Base-by-base conservation (phyloP, 2,888 invertebrate genomes). In the Orchesellides sinensis region DNA sequence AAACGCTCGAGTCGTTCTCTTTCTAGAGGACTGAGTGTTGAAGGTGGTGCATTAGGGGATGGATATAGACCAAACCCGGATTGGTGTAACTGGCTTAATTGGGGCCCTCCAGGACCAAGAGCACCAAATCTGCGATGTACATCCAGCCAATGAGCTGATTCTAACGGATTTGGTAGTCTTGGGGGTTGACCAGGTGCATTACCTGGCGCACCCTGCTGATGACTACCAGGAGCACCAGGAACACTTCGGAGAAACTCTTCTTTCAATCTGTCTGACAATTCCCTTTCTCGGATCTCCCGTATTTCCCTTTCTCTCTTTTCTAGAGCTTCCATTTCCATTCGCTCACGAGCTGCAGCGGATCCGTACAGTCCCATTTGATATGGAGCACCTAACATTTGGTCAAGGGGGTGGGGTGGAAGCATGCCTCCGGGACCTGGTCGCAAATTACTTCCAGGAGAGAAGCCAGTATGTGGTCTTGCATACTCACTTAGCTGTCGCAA, bases 391-490 rank as follows among this genome's bases (percentile, higher is more conserved):
- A 96, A 91, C 94, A 96, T 94, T 0, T 96, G 95, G 89, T 96
- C 96, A 91, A 95, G 94, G 86, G 94, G 94, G 89, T 94, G 94
- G 27, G 89, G 78, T 25, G 90, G 84, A 25, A 90, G 89, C 75
- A 90, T 87, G 3, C 89, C 88, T 6, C 88, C 84, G 45, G 89
- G 89, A 89, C 82, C 86, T 19, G 88, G 86, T 79, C 88, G 85
- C 32, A 88, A 85, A 47, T 88, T 81, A 72, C 89, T 88, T 27
- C 92, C 92, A 1, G 92, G 97, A 92, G 92, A 96, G 86, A 92
- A 96, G 10, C 96, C 96, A 65, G 96, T 95, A 90, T 98, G 98
- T 0, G 98, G 98, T 87, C 98, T 92, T 6, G 97, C 97, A 90
- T 98, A 98, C 90, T 98, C 98, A 93, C 88, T 90, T 10, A 98